Evolutionary conservation across 2,113 vertebrate species (phyloP).

Genomic region (Dicentrarchus labrax): DNA sequence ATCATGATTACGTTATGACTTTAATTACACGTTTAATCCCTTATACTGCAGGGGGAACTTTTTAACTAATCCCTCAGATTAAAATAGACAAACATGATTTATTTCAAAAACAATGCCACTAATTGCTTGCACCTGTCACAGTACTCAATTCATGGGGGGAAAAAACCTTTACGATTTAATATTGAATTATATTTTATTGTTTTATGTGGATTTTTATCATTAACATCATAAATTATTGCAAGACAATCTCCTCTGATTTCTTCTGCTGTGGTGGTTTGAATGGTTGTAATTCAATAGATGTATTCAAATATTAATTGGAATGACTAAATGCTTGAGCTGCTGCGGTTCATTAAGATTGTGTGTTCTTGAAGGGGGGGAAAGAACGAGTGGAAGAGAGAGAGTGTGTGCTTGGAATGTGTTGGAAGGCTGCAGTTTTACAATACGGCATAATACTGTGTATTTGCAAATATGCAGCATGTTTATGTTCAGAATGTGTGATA

Average conservation of each 20-base stretch:
- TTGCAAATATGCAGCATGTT: background rate
- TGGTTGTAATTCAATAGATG: constrained; percentile 7
- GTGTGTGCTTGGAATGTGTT: constrained; percentile 15
- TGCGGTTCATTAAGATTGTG: constrained; percentile 40
- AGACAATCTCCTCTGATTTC: constrained; percentile 4
- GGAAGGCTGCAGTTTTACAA: background rate
- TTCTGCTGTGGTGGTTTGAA: constrained; percentile 7
- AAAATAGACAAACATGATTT: background rate
- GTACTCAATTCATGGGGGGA: too few relatives aligned
- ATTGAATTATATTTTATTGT: background rate
- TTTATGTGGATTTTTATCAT: background rate
- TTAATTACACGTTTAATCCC: constrained; percentile 4
- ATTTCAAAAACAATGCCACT: background rate
- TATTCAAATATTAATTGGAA: constrained; percentile 61
- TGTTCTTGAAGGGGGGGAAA: constrained; percentile 15
- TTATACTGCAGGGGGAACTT: background rate
- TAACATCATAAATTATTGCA: background rate
- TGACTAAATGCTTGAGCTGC: constrained; percentile 54
- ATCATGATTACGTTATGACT: background rate
- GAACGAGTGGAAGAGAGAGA: background rate
- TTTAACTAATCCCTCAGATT: background rate
- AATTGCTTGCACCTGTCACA: background rate
- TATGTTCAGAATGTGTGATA: background rate
- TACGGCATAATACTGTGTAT: background rate
- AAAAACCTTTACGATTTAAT: background rate